A percentile compares a stretch with the other conserved stretches of the same genome.
Conservation (phyloP, 2,113 vertebrate species). For the Calyptomena viridis region DNA sequence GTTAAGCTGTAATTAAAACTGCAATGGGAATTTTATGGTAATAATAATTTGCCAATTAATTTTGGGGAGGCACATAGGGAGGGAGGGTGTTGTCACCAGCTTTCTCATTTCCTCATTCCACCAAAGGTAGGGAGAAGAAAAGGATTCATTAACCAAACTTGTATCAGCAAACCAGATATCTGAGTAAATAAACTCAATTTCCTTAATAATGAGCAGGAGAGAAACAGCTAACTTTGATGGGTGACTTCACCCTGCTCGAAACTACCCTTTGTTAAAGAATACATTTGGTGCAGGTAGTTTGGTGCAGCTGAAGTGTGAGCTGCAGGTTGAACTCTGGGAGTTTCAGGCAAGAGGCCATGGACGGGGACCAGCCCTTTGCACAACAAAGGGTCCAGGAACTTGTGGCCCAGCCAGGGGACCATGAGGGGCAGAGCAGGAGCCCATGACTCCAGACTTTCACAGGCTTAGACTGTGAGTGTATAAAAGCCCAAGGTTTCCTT, state of each 20-base stretch:
- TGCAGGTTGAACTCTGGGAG: not conserved
- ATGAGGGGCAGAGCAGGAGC: not conserved
- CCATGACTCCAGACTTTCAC: not conserved
- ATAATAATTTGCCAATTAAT: not conserved
- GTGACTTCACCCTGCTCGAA: not conserved
- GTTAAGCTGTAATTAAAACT: not conserved
- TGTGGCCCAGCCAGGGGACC: not conserved
- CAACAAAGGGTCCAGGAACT: not conserved
- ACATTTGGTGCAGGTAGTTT: not conserved
- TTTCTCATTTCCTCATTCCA: not conserved
- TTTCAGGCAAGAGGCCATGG: not conserved
- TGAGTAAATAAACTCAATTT: not conserved
- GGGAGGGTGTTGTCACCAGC: not conserved
- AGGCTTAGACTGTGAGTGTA: not conserved
- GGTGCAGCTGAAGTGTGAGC: not conserved
- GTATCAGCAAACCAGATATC: not conserved
- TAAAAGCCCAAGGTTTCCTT: not conserved
- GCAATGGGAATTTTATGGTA: not conserved
- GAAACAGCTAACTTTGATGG: not conserved
- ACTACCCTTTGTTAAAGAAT: not conserved
- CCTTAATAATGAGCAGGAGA: not conserved
- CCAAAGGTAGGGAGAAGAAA: not conserved
- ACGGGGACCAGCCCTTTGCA: not conserved
- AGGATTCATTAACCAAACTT: not conserved
- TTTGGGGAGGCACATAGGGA: not conserved